Base-by-base conservation (phyloP, 1,140 invertebrate genomes). In the Sarcophaga peregrina region DNA sequence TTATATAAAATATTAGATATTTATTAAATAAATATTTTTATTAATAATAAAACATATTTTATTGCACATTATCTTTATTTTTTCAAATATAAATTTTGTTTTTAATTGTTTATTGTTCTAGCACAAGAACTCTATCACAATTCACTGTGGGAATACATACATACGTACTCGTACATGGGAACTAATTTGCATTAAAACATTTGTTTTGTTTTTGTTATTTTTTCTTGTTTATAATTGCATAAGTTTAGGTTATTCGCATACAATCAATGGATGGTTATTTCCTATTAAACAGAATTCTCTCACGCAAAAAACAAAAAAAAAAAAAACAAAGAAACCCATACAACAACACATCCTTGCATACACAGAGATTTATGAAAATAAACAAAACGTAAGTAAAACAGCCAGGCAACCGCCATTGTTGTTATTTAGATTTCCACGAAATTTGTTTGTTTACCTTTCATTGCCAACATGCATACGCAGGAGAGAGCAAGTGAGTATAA, bases 371-470 rank as follows among this genome's bases (percentile, higher is more conserved):
- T 37, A 37, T 37, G 25, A 37, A 6, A n/a, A 58, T 58, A 58
- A 58, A 58, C 54, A 58, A 58, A 58, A 58, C 54, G 5, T 6
- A 58, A 58, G n/a, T 58, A 68, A 68, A 68, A 68, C n/a, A 68
- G 25, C 25, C 25, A 37, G 20, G 6, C 62, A 68, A 20, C 62
- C 62, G 25, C 15, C 73, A 74, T 47, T 48, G 46, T 76, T 47
- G 15, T 76, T 76, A n/a, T 76, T 76, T 76, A 76, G 74, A 76
- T 76, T 76, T 76, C 46, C 74, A 76, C 74, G 74, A 76, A 76
- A n/a, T 68, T 68, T 68, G 46, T 17, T n/a, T 20, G 17, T 45
- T 45, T n/a, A 8, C 20, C 62, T 11, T 25, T 8, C 62, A 0
- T 25, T 9, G 15, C 52, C 52, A 3, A 10, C 52, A 72, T 11